Evolutionary conservation across 2,797 vertebrate species (phyloP), one percentile per base, ranked within the genome.

Genomic region (Eptatretus atami): DNA sequence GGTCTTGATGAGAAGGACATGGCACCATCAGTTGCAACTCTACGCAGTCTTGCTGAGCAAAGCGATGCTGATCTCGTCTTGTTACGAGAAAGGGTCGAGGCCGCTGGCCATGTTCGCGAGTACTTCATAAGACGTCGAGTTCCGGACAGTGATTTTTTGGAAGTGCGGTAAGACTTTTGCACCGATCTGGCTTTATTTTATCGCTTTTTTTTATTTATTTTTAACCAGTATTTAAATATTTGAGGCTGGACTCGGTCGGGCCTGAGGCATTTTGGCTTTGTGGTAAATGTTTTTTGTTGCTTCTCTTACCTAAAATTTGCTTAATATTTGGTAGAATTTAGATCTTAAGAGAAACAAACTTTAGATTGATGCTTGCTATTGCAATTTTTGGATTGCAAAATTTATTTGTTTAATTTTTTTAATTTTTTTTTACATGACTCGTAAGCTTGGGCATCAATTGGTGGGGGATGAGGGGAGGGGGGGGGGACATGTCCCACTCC

Each of bases 131-230:
- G 90, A 66, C 80, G 88, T 52, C 76, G 83, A 12, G 88, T 98
- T 44, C 90, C 86, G 65, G 88, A 96, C 74, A 82, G 86, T 67
- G 92, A 98, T 77, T 98, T 98, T 78, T 76, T 98, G 75, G 92
- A 98, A 76, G 90, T 98, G 79, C 83, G 92, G 92, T 98, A 73
- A 82, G 85, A 44, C 31, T 44, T 44, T 44, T 44, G 31, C 31
- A 44, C 31, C 6, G 4, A 44, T 44, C 31, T 44, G 31, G 19
- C 19, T 19, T 19, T 19, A 19, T 19, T 19, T 19, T 2, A 44
- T 44, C 1, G 4, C 6, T 44, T 44, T 44, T 44, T 44, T 44
- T 44, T 44, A 44, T 44, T 44, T 44, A 8, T 44, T 44, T 44
- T 44, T 44, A 44, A 44, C 4, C 31, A 19, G 19, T 44, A 4